Evolutionary conservation across 1,140 invertebrate genomes (phyloP).

Genomic region (Lerema accius): DNA sequence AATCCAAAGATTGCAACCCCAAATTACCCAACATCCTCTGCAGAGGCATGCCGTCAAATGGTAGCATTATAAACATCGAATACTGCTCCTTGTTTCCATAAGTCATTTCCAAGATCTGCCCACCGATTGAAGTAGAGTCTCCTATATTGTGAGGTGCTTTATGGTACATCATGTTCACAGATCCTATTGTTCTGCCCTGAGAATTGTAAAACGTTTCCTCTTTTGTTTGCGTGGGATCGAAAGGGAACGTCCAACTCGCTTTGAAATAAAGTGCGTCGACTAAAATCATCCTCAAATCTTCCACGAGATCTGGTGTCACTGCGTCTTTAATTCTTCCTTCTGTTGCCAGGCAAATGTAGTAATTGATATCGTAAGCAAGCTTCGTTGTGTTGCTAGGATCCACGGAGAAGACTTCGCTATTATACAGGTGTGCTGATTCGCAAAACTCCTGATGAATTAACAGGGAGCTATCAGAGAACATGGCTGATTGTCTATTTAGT

Average conservation of each 20-base stretch:
- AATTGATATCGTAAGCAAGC: constrained; percentile 69
- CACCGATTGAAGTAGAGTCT: constrained; percentile 75
- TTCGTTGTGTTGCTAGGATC: constrained; percentile 64
- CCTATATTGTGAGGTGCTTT: constrained; percentile 69
- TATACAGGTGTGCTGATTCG: constrained; percentile 59
- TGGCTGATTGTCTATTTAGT: constrained; percentile 58
- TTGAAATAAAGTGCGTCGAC: constrained; percentile 91
- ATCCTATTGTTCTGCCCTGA: constrained; percentile 74
- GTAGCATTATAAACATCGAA: constrained; percentile 87
- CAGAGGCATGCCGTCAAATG: constrained; percentile 76
- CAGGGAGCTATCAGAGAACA: constrained; percentile 59
- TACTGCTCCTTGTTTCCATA: constrained; percentile 85
- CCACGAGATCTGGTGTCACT: constrained; percentile 63
- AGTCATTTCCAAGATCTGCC: constrained; percentile 86
- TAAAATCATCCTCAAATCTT: constrained; percentile 84
- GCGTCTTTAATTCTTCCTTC: constrained; percentile 63
- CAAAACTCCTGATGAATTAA: constrained; percentile 71
- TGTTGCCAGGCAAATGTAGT: constrained; percentile 67
- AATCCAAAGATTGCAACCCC: constrained; percentile 75
- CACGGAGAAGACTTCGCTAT: constrained; percentile 60
- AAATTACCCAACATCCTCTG: constrained; percentile 75
- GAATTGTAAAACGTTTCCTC: constrained; percentile 78
- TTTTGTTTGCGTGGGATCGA: constrained; percentile 84
- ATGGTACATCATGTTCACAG: constrained; percentile 83
- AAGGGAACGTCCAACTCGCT: constrained; percentile 87